A percentile compares a stretch with the other conserved stretches of the same genome.
These are phyloP conservation scores for Lasiurus cinereus DNA, from an alignment of 2,113 vertebrate genomes.

Conservation along the genomic window DNA sequence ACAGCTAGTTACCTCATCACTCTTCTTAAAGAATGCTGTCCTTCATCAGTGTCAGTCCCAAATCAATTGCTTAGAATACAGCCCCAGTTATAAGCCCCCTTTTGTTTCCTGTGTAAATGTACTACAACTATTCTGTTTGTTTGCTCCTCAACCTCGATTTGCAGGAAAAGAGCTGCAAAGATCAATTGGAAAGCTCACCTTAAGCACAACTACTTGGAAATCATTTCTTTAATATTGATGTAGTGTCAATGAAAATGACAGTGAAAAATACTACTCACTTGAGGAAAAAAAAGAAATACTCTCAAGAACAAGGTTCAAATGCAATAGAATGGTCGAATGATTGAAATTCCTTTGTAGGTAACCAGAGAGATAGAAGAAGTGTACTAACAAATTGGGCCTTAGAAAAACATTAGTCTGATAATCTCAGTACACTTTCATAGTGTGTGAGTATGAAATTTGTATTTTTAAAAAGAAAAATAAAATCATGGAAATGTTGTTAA, in stretches of 20 bases:
- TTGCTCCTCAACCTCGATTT: constrained; percentile 75
- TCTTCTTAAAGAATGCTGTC: constrained; percentile 76
- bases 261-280: constrained; percentile 79
- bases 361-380: constrained; percentile 37
- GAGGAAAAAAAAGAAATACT: constrained; percentile 71
- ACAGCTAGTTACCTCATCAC: constrained; percentile 78
- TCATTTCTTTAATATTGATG: constrained; percentile 78
- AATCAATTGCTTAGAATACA: constrained; percentile 83
- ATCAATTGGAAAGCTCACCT: constrained; percentile 77
- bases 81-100: constrained; percentile 69
- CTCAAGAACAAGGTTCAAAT: constrained; percentile 72
- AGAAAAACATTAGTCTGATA: constrained; percentile 18
- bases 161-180: constrained; percentile 72
- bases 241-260: constrained; percentile 79
- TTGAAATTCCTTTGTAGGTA: constrained; percentile 61
- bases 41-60: constrained; percentile 83
- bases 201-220: constrained; percentile 81
- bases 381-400: constrained; percentile 40
- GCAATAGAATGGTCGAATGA: constrained; percentile 46
- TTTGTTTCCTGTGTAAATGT: constrained; percentile 76
- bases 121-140: constrained; percentile 55
- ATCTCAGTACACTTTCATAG: background rate
- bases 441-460: background rate
- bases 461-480: constrained; percentile 47
- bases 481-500: constrained; percentile 5